Evolutionary conservation across 2,113 vertebrate genomes (phyloP), one percentile per base, ranked within the genome.

Genomic region (Sylvietta virens): DNA sequence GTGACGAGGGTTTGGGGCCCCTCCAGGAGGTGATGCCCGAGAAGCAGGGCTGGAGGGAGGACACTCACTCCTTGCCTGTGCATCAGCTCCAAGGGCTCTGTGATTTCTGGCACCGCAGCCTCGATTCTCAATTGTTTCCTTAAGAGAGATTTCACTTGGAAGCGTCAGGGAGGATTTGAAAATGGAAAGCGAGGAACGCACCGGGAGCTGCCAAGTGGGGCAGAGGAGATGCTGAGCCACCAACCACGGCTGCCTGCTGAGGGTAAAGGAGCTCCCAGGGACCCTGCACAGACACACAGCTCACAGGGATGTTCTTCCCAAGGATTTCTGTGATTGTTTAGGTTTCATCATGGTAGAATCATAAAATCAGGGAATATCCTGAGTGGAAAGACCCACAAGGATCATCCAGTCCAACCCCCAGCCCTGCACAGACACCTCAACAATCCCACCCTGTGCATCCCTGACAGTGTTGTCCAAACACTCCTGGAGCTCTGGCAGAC

Each of bases 61-160:
- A 65, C 44, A 8, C 50, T 69, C 48, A 10, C 47, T 66, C 57
- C 78, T 44, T 27, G 21, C 73, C 45, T 39, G 50, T 60, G 76
- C 71, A 40, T 35, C 71, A 77, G 71, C 69, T 95, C 93, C 86
- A 61, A 76, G 79, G 40, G 61, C 74, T 86, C 51, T 93, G 76
- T 42, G 90, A 79, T 96, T 95, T 71, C 96, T 96, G 96, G 93
- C 95, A 86, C 88, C 5, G 13, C 77, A 83, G 72, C 72, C 60
- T 83, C 15, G 22, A 39, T 64, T 76, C 94, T 97, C 88, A 45
- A 72, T 95, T 95, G 92, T 90, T 96, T 96, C 92, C 90, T 95
- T 93, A 8, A 35, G 65, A 88, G 72, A 65, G 39, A 35, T 83
- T 92, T 81, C 70, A 14, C 81, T 96, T 71, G 85, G 90, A 90